Base-by-base conservation (phyloP, 2,888 invertebrate species). In the Barypeithes pellucidus region DNA sequence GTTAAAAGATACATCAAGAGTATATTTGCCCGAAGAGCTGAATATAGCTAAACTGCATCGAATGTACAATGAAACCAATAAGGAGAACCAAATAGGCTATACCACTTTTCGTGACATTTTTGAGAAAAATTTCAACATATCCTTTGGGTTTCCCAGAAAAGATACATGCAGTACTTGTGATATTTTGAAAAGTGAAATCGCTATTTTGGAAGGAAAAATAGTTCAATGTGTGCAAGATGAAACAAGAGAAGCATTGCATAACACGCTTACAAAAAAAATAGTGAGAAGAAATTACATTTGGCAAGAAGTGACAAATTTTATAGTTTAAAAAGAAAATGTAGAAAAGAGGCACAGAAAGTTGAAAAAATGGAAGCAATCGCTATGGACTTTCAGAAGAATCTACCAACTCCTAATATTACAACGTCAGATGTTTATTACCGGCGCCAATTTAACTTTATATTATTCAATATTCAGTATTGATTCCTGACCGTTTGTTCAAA, bases 41-140 rank as follows among this genome's bases (percentile, higher is more conserved):
- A 20, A 47, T 47, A 20, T 47, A 47, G 47, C 47, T 20, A 47
- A 18, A 11, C 47, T 47, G 47, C 47, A 47, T 47, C 20, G 47
- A 47, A 20, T 47, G 47, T 47, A 47, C 20, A 47, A 47, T 18
- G 47, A 47, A 47, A 14, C 47, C 47, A 47, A 47, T 20, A 47
- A 47, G 20, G 20, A 47, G 18, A 47, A 47, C 9, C 18, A 47
- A 47, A 20, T 47, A 20, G 2, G 18, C 9, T 18, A 47, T 9
- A 47, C 18, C 3, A 36, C 36, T 36, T 36, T 36, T 36, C 9
- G 9, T 36, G 36, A 36, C 3, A 36, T 7, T 36, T 36, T 36
- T 36, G 9, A 36, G 11, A 11, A 3, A 36, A 18, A 47, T 20
- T 47, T 47, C 20, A 47, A 47, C 20, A 47, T 47, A 20, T 47